Evolutionary conservation across 2,888 invertebrate species (phyloP), one percentile per base, ranked within the genome.

Genomic region (Eudasyphora cyanicolor): DNA sequence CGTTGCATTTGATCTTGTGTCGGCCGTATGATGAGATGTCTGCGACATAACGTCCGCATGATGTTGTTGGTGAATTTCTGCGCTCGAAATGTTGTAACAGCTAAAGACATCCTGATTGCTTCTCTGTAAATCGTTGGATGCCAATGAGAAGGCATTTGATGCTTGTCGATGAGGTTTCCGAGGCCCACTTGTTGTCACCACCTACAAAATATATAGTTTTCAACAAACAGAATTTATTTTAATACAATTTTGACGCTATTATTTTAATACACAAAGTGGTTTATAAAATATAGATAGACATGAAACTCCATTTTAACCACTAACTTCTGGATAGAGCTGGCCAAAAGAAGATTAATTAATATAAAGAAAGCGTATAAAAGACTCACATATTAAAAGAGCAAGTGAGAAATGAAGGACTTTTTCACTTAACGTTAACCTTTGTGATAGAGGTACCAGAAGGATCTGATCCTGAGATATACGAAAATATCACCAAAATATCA

Each of bases 171-270:
- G 95, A 12, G 96, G 96, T 91, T 96, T 97, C 83, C 95, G 94
- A 85, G 96, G 96, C 69, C 96, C 96, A 90, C 95, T 94, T 88
- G 95, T 94, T 85, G 95, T 95, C 94, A 95, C 94, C 95, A 95
- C 95, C 95, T 95, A 91, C 82, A 91, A n/a, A 90, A 14, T n/a
- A 35, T 0, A 54, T 38, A 35, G n/a, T 0, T 54, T 14, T 10
- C 10, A 57, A 5, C 8, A 57, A 27, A 57, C 12, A 19, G 4
- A 21, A 27, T 8, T 54, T 54, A 24, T 8, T 54, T 17, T n/a
- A n/a, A n/a, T n/a, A n/a, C n/a, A n/a, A 10, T 24, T 54, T 54
- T 54, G 54, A 12, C 10, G 24, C 19, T 54, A 24, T 10, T 54
- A 54, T n/a, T n/a, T n/a, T n/a, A n/a, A n/a, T n/a, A n/a, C n/a